phyloP scores from a whole-genome alignment of 2,113 vertebrate genomes.

The Festucalex cinctus region DNA sequence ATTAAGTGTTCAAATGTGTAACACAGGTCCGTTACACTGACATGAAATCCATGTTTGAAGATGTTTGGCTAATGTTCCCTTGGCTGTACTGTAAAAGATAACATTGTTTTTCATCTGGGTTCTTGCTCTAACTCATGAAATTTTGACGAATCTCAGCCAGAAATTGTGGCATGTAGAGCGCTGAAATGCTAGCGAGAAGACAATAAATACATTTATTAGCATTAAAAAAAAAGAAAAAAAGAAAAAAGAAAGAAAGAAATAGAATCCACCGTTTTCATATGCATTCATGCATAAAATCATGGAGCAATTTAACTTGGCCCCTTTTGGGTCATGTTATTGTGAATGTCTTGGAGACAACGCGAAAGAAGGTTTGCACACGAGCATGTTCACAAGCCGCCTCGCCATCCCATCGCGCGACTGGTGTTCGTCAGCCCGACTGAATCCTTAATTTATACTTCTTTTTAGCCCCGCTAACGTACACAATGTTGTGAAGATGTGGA shows the following conservation, averaged over 20 bases:
- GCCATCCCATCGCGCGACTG: neutral
- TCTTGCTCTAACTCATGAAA: neutral
- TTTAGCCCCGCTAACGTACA: conserved; percentile 22
- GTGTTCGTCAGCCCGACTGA: conserved; percentile 18
- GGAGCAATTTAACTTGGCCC: conserved; percentile 34
- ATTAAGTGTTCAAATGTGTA: too few species aligned
- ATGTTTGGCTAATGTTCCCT: neutral
- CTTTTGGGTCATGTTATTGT: conserved; percentile 42
- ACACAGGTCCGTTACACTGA: neutral
- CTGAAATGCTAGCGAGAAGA: neutral
- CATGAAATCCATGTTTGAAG: neutral
- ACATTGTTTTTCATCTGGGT: neutral
- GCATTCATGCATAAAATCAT: conserved; percentile 3
- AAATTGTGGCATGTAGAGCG: neutral
- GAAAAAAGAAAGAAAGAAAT: neutral
- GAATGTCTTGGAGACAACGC: conserved; percentile 22
- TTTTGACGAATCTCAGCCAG: neutral
- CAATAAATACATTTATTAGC: neutral
- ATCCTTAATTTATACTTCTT: conserved; percentile 10
- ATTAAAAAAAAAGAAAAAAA: neutral
- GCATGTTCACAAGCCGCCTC: conserved; percentile 22
- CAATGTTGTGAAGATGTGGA: conserved; percentile 15
- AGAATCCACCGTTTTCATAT: conserved; percentile 9
- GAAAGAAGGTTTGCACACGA: conserved; percentile 28
- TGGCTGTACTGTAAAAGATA: neutral